phyloP scores from a whole-genome alignment of 2,888 invertebrate genomes.

The Nasonia oneida region DNA sequence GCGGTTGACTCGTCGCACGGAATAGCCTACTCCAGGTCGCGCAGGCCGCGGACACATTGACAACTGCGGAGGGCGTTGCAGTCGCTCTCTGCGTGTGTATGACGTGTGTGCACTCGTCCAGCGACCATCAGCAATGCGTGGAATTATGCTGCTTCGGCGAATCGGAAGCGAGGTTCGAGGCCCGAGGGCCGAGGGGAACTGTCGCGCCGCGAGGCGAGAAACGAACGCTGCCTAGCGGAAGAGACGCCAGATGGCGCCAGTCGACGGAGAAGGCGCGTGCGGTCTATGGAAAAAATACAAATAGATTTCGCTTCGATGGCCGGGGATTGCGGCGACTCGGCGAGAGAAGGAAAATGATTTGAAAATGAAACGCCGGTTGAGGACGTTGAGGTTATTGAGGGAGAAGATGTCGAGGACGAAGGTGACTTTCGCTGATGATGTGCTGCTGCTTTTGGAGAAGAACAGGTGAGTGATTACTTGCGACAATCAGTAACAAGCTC shows the following conservation, averaged over 20 bases:
- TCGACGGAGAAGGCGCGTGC: neutral
- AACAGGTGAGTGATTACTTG: too few relatives aligned
- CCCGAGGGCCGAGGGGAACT: neutral
- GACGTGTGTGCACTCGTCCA: constrained; percentile 1
- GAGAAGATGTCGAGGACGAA: too few relatives aligned
- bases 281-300: neutral
- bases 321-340: too few relatives aligned
- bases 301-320: neutral
- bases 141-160: neutral
- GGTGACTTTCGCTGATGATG: too few relatives aligned
- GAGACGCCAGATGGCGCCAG: constrained; percentile 8
- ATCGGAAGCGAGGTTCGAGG: neutral
- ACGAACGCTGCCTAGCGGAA: neutral
- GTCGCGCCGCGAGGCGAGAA: neutral
- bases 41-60: constrained; percentile 25
- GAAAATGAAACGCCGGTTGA: too few relatives aligned
- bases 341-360: too few relatives aligned
- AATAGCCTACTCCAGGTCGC: constrained; percentile 21
- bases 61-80: constrained; percentile 40
- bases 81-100: constrained; percentile 5
- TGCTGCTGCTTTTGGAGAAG: too few relatives aligned
- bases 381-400: too few relatives aligned
- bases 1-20: neutral
- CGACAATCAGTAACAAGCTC: too few relatives aligned
- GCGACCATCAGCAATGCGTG: neutral